Conservation (phyloP, 2,797 vertebrate species). For the Cercopithecus diana region DNA sequence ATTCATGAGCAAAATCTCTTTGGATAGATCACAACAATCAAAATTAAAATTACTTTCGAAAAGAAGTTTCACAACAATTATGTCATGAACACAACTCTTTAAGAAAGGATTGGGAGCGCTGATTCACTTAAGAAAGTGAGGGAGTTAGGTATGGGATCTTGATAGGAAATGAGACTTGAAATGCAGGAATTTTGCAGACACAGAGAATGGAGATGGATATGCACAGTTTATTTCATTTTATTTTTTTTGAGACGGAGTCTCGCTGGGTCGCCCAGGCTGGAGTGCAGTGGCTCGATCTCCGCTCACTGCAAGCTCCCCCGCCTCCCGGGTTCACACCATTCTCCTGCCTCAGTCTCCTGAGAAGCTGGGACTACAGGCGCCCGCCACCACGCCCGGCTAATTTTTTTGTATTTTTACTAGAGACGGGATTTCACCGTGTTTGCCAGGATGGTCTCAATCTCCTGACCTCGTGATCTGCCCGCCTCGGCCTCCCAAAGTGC, state of each 20-base stretch:
- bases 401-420: too few relatives aligned
- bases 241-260: too few relatives aligned
- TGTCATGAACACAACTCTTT: background rate
- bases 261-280: too few relatives aligned
- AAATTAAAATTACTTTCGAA: background rate
- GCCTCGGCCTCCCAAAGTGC: too few relatives aligned
- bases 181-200: background rate
- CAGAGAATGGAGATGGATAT: background rate
- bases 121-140: background rate
- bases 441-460: too few relatives aligned
- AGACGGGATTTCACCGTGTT: too few relatives aligned
- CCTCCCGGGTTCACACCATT: too few relatives aligned
- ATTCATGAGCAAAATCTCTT: background rate
- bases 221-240: background rate
- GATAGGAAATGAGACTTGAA: background rate
- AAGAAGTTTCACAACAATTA: background rate
- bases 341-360: too few relatives aligned
- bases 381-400: too few relatives aligned
- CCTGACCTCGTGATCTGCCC: too few relatives aligned
- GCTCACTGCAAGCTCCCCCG: too few relatives aligned
- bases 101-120: background rate
- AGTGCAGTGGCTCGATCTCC: accelerated
- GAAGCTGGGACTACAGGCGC: too few relatives aligned
- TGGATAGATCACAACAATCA: background rate
- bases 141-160: background rate